These are phyloP conservation scores for Drosophila neocordata DNA, from an alignment of 1,140 invertebrate genomes.

Conservation along the genomic window DNA sequence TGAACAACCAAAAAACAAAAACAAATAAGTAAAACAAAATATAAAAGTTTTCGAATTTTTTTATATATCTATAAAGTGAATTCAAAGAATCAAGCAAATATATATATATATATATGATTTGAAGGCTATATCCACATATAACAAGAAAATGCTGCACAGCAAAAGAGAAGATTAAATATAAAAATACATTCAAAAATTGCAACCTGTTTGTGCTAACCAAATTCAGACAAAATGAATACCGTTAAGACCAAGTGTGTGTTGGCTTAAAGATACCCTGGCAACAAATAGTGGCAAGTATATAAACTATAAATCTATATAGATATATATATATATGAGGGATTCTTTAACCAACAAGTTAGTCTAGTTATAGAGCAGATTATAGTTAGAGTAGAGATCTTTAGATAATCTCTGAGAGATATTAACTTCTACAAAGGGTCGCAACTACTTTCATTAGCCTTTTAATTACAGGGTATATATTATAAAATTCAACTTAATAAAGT, in stretches of 20 bases:
- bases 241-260: not conserved
- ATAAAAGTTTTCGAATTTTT: too few species aligned
- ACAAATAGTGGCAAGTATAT: too few species aligned
- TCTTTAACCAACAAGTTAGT: too few species aligned
- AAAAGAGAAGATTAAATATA: slow-evolving; percentile 23
- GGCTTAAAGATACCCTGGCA: not conserved
- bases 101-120: slow-evolving; percentile 28
- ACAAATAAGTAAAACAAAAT: too few species aligned
- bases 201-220: slow-evolving; percentile 34
- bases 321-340: too few species aligned
- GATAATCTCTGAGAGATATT: too few species aligned
- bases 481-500: slow-evolving; percentile 11
- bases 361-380: too few species aligned
- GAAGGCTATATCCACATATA: slow-evolving; percentile 17
- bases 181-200: slow-evolving; percentile 24
- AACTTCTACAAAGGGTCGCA: too few species aligned
- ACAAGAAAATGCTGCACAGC: slow-evolving; percentile 28
- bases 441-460: not conserved
- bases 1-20: slow-evolving; percentile 30
- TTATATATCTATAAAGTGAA: too few species aligned
- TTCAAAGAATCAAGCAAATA: too few species aligned
- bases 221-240: not conserved
- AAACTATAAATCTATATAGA: too few species aligned
- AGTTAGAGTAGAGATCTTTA: too few species aligned
- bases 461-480: not conserved